phyloP scores from a whole-genome alignment of 2,797 vertebrate species.

The Iguana delicatissima region DNA sequence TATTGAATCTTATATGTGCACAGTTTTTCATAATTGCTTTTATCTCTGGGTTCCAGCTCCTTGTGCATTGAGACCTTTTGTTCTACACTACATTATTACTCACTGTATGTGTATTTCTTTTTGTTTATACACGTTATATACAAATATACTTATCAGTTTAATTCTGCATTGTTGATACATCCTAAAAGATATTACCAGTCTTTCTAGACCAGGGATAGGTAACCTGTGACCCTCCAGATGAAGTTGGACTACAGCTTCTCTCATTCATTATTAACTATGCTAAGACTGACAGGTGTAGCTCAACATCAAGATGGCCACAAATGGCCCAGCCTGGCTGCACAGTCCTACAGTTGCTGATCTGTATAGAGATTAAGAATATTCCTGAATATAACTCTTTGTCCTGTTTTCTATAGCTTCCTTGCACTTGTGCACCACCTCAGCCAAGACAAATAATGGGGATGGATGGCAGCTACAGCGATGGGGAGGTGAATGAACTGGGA shows the following conservation, averaged over 20 bases:
- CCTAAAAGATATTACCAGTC: not conserved
- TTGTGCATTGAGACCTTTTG: no score
- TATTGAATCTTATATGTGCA: no score
- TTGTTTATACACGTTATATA: no score
- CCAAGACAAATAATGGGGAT: conserved; percentile 78
- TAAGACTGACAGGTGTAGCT: not conserved
- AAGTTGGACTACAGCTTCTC: not conserved
- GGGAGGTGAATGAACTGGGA: conserved; percentile 85
- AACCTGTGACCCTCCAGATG: not conserved
- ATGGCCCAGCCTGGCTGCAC: not conserved
- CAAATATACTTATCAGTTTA: not conserved
- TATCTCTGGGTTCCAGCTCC: no score
- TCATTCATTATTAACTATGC: not conserved
- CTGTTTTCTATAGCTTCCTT: conserved; percentile 82
- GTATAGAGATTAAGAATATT: not conserved
- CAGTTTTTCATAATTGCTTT: no score
- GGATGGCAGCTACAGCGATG: conserved; percentile 87
- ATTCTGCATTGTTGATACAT: not conserved
- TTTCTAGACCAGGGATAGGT: not conserved
- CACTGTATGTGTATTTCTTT: no score
- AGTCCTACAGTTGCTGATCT: not conserved
- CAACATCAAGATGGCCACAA: not conserved
- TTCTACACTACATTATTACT: no score
- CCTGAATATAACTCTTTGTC: not conserved
- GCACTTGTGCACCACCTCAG: conserved; percentile 84